Base-by-base conservation (phyloP, 2,113 vertebrate species). In the Pongo abelii region DNA sequence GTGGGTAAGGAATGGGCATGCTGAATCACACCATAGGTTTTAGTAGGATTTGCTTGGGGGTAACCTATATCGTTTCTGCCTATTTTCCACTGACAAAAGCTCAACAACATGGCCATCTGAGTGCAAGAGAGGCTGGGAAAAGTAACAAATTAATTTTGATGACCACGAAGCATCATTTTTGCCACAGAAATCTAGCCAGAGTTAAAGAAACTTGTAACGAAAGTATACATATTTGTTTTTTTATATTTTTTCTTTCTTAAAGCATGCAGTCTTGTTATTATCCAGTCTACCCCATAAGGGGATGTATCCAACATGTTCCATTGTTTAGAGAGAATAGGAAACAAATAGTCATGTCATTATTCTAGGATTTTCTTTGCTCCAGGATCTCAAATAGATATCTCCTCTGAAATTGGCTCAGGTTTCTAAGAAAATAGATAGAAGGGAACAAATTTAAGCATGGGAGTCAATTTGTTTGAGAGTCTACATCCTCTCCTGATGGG, bases 281-380 rank as follows among this genome's bases (percentile, higher is more conserved):
- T 17, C 80, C 50, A 64, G 6, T 46, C 8, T 8, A 4, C 25
- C 30, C 46, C n/a, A 52, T 40, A 38, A 93, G 10, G 16, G 9
- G 55, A 59, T 77, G 0, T 1, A 64, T 43, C 7, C 32, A 91
- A 18, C 10, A 79, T 55, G 20, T 61, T 67, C 25, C 16, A 35
- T 8, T 96, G n/a, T 70, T 35, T 96, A 57, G 20, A 88, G 30
- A 89, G 96, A 67, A 74, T 40, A 57, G 81, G 61, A 96, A 85
- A 59, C 64, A 96, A 83, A 46, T 70, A 70, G 46, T 78, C 61
- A 84, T 59, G 20, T 85, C 81, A 85, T 83, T 50, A n/a, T 8
- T 52, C 4, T 91, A 86, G 10, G 74, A 85, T 30, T 38, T 79
- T 84, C 40, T 94, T 93, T 93, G 52, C 43, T 89, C 6, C 4